Evolutionary conservation across 2,888 invertebrate species (phyloP).

Genomic region (Ophion slaviceki): DNA sequence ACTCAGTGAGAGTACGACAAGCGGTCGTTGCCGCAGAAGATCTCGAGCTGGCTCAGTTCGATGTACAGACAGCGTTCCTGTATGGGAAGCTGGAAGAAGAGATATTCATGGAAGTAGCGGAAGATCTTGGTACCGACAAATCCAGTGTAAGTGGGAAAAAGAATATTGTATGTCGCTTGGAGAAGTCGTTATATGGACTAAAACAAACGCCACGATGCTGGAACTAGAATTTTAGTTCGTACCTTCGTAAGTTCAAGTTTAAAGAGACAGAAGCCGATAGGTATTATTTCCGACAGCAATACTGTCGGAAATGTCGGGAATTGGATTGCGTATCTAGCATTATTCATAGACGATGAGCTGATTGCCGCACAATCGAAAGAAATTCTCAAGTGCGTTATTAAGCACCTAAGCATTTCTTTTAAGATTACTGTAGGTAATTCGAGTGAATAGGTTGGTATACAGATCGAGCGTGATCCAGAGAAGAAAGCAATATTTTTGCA

Average conservation of each 20-base stretch:
- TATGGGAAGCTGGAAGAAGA: too few relatives aligned
- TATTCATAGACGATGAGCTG: slow-evolving; percentile 8
- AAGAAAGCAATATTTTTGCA: not conserved
- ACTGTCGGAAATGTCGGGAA: not conserved
- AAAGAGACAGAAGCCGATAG: not conserved
- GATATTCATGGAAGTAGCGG: too few relatives aligned
- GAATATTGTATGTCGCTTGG: too few relatives aligned
- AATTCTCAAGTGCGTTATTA: too few relatives aligned
- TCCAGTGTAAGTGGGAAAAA: too few relatives aligned
- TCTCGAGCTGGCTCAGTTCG: too few relatives aligned
- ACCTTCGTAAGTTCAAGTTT: not conserved
- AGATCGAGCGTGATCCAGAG: not conserved
- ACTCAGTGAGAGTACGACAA: too few relatives aligned
- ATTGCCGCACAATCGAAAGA: not conserved
- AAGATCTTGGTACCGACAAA: too few relatives aligned
- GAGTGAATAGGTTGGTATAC: not conserved
- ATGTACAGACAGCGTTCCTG: too few relatives aligned
- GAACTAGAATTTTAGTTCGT: not conserved
- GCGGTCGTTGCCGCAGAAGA: too few relatives aligned
- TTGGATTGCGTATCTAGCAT: not conserved
- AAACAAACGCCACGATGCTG: slow-evolving; percentile 5
- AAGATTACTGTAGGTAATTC: slow-evolving; percentile 1
- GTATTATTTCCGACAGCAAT: too few relatives aligned
- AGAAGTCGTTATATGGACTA: too few relatives aligned
- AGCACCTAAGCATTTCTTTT: not conserved